Base-by-base conservation (phyloP, 1,140 invertebrate species). In the Ptiloglossa arizonensis region DNA sequence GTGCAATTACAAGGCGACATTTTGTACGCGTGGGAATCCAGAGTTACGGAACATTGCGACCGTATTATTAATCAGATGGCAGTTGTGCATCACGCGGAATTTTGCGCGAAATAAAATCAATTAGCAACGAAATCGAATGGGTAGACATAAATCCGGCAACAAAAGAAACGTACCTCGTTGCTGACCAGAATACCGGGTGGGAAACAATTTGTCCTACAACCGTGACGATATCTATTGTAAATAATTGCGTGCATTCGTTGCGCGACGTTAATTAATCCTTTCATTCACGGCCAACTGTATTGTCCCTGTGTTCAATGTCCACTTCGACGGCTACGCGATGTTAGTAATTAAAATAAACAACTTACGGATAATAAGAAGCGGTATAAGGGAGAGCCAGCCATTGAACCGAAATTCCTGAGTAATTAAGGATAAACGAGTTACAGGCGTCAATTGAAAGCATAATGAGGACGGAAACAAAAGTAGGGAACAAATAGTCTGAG, bases 251-350 rank as follows among this genome's bases (percentile, higher is more conserved):
- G 57, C 38, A 24, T 38, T 63, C 27, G 24, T 44, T 24, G 38
- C 6, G 6, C 44, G 67, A 32, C 19, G 57, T 62, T 71, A 41
- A 71, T 77, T 62, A 48, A 41, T 52, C 38, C 74, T 41, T 52
- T 62, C 57, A 50, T 60, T 50, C 59, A n/a, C 44, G 24, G 66
- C 41, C 44, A 76, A 76, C 46, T 29, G 24, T 22, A 38, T 19
- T 24, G 59, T 24, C 24, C 24, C 13, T 9, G 6, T 19, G 59
- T 38, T 44, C 50, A 67, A 2, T n/a, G n/a, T n/a, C 3, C 24
- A n/a, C 32, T 27, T 35, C 11, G 6, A 8, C 24, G 9, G 15
- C 35, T 27, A 24, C 60, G n/a, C 22, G 50, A 56, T 57, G 63
- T 56, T 15, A 17, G 19, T 22, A 38, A 76, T 70, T 59, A 24